These are phyloP conservation scores for Donacobius atricapilla DNA, from an alignment of 2,113 vertebrate genomes.

Conservation along the genomic window DNA sequence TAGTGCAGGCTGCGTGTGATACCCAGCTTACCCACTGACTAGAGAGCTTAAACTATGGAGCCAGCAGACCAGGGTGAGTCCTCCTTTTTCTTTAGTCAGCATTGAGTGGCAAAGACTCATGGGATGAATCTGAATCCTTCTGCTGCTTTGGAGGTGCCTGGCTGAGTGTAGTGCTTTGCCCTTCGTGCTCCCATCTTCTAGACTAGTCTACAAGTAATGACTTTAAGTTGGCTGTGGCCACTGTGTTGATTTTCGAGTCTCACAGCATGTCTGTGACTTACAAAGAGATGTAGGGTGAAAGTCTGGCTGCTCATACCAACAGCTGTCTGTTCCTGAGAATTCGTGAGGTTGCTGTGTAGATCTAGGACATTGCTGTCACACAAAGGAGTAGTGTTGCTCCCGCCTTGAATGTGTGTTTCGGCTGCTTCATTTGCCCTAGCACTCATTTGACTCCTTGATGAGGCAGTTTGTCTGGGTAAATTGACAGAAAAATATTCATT, in stretches of 20 bases:
- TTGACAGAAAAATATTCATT: neutral
- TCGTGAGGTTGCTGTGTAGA: neutral
- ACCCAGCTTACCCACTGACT: neutral
- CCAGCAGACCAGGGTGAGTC: neutral
- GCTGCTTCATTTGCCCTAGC: neutral
- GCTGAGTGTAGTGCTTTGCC: neutral
- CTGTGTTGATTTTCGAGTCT: neutral
- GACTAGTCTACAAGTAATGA: neutral
- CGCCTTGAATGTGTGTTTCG: neutral
- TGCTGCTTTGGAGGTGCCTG: neutral
- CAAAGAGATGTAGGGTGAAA: neutral
- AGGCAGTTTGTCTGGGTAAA: neutral
- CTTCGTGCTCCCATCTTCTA: neutral
- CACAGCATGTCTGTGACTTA: neutral
- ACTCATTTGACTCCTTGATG: neutral
- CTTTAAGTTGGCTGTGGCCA: neutral
- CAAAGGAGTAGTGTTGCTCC: neutral
- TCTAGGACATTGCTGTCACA: neutral
- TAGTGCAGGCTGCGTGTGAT: neutral
- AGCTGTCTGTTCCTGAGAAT: neutral
- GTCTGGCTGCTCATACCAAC: neutral
- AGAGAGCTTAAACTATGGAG: neutral
- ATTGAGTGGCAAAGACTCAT: neutral
- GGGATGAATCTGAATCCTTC: neutral
- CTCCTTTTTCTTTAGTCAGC: neutral